A percentile compares a stretch with the other conserved stretches of the same genome.
phyloP scores from a whole-genome alignment of 2,888 invertebrate species.

The Dasysyrphus tricinctus region DNA sequence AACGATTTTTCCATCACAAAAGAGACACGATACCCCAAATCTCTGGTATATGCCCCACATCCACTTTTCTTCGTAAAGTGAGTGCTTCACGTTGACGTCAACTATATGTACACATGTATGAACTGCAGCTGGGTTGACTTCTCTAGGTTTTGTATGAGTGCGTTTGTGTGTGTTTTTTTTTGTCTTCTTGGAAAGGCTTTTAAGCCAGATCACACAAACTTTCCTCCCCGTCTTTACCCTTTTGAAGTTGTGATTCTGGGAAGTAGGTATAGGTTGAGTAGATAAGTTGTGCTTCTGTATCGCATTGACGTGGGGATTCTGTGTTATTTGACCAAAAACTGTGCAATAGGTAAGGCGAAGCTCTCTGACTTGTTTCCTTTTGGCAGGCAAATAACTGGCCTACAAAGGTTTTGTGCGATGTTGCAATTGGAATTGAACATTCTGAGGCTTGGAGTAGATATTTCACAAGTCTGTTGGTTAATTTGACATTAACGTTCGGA shows the following conservation, averaged over 20 bases:
- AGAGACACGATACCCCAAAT: constrained; percentile 30
- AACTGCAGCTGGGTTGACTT: not conserved
- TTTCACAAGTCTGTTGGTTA: constrained; percentile 61
- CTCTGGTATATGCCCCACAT: constrained; percentile 17
- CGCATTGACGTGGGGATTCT: not conserved
- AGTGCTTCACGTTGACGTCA: constrained; percentile 25
- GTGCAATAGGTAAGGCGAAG: constrained; percentile 2
- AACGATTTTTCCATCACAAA: constrained; percentile 33
- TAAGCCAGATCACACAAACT: constrained; percentile 25
- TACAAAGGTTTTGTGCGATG: constrained; percentile 29
- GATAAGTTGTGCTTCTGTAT: not conserved
- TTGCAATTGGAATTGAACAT: constrained; percentile 49
- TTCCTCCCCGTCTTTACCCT: not conserved
- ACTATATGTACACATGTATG: not conserved
- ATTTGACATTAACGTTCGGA: constrained; percentile 68
- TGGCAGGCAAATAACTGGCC: constrained; percentile 17
- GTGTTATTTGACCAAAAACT: constrained; percentile 10
- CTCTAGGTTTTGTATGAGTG: not conserved
- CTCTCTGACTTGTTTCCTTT: constrained; percentile 6
- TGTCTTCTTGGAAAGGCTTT: constrained; percentile 19
- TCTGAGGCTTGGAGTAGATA: constrained; percentile 1
- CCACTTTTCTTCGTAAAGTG: not conserved
- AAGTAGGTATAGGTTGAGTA: not conserved
- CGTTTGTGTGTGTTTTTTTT: not conserved
- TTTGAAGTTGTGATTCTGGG: not conserved